These are phyloP conservation scores for Latheticus oryzae DNA, from an alignment of 2,888 invertebrate species.

Conservation along the genomic window DNA sequence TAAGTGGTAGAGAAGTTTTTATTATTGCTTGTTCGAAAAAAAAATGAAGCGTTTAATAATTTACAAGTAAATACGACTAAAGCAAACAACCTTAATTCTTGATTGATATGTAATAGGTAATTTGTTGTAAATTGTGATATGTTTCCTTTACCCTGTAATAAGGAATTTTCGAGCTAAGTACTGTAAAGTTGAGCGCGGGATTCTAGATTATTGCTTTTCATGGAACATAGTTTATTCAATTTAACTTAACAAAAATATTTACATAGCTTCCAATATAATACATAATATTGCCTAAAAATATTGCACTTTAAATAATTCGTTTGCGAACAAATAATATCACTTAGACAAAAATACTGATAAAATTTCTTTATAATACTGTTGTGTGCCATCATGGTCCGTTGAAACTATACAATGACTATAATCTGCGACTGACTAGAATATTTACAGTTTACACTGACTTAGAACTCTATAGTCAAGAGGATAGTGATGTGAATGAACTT, in stretches of 20 bases:
- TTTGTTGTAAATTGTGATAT: conserved; percentile 55
- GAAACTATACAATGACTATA: conserved; percentile 56
- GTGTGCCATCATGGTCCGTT: conserved; percentile 52
- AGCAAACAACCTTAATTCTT: conserved; percentile 31
- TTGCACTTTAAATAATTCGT: conserved; percentile 59
- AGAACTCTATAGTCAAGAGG: conserved; percentile 42
- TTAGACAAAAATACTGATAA: conserved; percentile 62
- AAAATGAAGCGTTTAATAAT: conserved; percentile 21
- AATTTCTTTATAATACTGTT: conserved; percentile 61
- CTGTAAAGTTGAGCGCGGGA: conserved; percentile 39
- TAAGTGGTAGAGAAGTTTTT: too few relatives aligned
- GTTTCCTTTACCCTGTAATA: conserved; percentile 58
- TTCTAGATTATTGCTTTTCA: conserved; percentile 52
- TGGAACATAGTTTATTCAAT: conserved; percentile 44
- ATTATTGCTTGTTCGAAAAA: conserved; percentile 36
- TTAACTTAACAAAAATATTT: conserved; percentile 50
- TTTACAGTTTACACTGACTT: conserved; percentile 46
- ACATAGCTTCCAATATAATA: conserved; percentile 48
- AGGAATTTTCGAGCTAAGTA: conserved; percentile 48
- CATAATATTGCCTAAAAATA: conserved; percentile 60
- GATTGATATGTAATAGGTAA: conserved; percentile 41
- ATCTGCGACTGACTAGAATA: conserved; percentile 46
- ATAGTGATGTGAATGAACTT: conserved; percentile 50
- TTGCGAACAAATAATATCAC: conserved; percentile 59
- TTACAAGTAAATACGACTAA: conserved; percentile 39